Evolutionary conservation across 1,140 invertebrate genomes (phyloP), one percentile per base, ranked within the genome.

Genomic region (Anastrepha obliqua): DNA sequence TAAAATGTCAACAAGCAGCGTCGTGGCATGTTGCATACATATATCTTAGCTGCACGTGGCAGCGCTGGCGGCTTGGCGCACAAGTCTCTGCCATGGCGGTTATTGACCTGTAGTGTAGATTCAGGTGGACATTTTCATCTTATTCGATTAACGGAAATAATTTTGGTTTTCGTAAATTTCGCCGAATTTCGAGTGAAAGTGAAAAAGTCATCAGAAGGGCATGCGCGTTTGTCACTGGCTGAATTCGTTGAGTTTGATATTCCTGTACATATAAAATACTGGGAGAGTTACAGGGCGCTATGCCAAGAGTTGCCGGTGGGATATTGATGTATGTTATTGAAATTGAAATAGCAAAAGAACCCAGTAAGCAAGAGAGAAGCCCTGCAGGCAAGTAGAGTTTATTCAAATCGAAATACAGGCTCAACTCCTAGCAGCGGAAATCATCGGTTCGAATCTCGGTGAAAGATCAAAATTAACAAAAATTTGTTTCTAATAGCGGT

Each of bases 121-220:
- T 55, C 42, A 20, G 51, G 17, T 81, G 74, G 74, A 81, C n/a
- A 81, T 55, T 20, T 29, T 62, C 0, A n/a, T n/a, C 39, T 42
- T 74, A 67, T 67, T 67, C 44, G 74, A 81, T 81, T 81, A 81
- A 55, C 44, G 74, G 74, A 81, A 81, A 42, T 81, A 47, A 81
- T 29, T 81, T 55, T 9, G 47, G 42, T 8, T 20, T 55, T 81
- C 51, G 15, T 55, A 44, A 47, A 20, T 78, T 7, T 44, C 67
- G 17, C 29, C 74, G 74, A 74, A 62, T 62, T 15, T 62, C 4
- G 15, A 81, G 47, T 81, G 74, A 81, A 81, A 81, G 74, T 55
- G 47, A 81, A 81, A 55, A 55, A 47, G 47, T 29, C 47, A 17
- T 55, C 47, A 15, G 55, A 81, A 29, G 74, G 74, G 70, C 60